These are phyloP conservation scores for Saccopteryx bilineata DNA, from an alignment of 2,113 vertebrate genomes.

Conservation along the genomic window DNA sequence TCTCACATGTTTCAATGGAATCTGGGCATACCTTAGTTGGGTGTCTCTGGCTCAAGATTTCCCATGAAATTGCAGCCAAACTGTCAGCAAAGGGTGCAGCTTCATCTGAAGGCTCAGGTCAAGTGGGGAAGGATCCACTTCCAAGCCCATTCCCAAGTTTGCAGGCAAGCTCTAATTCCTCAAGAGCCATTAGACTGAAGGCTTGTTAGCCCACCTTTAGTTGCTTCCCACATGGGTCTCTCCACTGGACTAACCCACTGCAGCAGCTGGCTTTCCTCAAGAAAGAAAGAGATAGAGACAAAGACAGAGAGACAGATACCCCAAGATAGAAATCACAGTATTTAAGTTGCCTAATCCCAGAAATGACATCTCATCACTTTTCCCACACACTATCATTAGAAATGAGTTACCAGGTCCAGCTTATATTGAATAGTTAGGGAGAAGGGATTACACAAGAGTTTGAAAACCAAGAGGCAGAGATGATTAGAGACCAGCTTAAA, in stretches of 20 bases:
- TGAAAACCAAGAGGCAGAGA: background rate
- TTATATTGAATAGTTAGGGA: background rate
- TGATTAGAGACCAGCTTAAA: background rate
- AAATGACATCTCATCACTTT: conserved; percentile 2
- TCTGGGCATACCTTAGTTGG: background rate
- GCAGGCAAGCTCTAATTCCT: background rate
- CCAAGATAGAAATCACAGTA: background rate
- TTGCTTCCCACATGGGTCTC: background rate
- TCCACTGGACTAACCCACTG: background rate
- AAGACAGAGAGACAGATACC: background rate
- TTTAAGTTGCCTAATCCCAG: background rate
- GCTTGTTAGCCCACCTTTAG: background rate
- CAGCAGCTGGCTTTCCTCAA: background rate
- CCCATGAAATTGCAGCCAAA: background rate
- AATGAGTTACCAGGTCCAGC: background rate
- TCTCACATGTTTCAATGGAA: no score
- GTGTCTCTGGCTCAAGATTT: background rate
- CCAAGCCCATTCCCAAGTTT: background rate
- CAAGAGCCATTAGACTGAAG: background rate
- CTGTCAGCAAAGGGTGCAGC: background rate
- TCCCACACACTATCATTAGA: conserved; percentile 2
- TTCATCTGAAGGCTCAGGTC: background rate
- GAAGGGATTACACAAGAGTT: background rate
- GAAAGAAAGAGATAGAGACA: background rate
- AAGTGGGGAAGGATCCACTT: background rate